A percentile compares a stretch with the other conserved stretches of the same genome.
These are phyloP conservation scores for Liopterus haemorrhoidalis DNA, from an alignment of 2,888 invertebrate genomes.

Conservation along the genomic window DNA sequence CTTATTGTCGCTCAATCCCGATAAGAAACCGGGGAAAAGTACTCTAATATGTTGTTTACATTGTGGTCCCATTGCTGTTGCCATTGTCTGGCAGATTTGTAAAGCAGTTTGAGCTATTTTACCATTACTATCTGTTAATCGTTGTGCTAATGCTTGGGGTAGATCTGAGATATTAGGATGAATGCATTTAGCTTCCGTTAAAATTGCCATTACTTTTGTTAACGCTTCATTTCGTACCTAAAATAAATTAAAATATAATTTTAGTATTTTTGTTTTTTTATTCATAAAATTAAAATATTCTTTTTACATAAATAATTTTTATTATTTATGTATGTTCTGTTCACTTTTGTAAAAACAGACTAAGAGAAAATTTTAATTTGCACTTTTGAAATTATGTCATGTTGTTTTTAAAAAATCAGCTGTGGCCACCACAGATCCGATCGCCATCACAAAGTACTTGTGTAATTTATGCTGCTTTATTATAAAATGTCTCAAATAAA, in stretches of 20 bases:
- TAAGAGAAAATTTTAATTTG: no score
- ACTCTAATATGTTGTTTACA: constrained; percentile 73
- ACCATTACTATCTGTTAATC: constrained; percentile 85
- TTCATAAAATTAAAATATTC: no score
- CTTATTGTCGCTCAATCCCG: constrained; percentile 65
- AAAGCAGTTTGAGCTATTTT: constrained; percentile 82
- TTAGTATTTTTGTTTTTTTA: constrained; percentile 1
- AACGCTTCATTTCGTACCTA: constrained; percentile 63
- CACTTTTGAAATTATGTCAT: no score
- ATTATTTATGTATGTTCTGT: constrained; percentile 6
- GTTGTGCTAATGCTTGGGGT: constrained; percentile 68
- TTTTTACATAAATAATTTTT: no score
- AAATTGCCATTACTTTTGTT: constrained; percentile 63
- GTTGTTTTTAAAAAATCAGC: no score
- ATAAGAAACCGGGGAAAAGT: constrained; percentile 78
- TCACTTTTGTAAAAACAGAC: no score
- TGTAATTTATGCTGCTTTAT: no score
- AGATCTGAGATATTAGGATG: constrained; percentile 79
- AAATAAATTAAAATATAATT: constrained; percentile 41
- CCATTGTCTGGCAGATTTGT: constrained; percentile 75
- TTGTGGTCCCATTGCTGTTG: constrained; percentile 74
- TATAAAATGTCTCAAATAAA: no score
- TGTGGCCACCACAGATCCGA: no score
- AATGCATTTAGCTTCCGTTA: constrained; percentile 73
- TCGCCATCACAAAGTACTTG: no score